These are phyloP conservation scores for Oreotrochilus melanogaster DNA, from an alignment of 2,113 vertebrate species.

Conservation along the genomic window DNA sequence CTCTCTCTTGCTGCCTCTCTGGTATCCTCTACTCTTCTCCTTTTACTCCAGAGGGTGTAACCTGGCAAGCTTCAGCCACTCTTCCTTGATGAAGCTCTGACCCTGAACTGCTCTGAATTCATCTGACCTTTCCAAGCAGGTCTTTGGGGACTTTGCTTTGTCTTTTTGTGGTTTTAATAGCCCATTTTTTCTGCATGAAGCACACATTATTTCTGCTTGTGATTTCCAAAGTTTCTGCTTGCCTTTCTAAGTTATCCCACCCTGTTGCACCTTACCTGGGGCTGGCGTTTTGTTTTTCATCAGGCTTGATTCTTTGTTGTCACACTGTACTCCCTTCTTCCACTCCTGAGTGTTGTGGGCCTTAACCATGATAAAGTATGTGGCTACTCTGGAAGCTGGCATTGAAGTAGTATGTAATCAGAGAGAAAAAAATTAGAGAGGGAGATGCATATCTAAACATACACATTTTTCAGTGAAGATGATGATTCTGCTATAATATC, in stretches of 20 bases:
- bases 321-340: rapidly evolving
- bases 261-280: not conserved
- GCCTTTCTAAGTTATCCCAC: not conserved
- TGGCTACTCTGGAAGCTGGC: not conserved
- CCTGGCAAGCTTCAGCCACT: not conserved
- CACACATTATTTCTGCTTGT: not conserved
- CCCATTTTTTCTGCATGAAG: not conserved
- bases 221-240: not conserved
- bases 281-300: not conserved
- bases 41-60: not conserved
- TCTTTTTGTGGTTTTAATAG: not conserved
- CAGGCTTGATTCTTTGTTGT: not conserved
- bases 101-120: not conserved
- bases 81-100: not conserved
- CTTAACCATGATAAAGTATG: not conserved
- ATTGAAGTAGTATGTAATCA: not conserved
- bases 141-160: not conserved
- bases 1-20: not conserved
- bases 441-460: not conserved
- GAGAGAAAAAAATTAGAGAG: not conserved
- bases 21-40: not conserved
- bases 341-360: not conserved
- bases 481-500: not conserved
- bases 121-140: constrained; percentile 9
- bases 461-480: not conserved